Conservation (phyloP, 2,113 vertebrate species). For the Fulica atra region DNA sequence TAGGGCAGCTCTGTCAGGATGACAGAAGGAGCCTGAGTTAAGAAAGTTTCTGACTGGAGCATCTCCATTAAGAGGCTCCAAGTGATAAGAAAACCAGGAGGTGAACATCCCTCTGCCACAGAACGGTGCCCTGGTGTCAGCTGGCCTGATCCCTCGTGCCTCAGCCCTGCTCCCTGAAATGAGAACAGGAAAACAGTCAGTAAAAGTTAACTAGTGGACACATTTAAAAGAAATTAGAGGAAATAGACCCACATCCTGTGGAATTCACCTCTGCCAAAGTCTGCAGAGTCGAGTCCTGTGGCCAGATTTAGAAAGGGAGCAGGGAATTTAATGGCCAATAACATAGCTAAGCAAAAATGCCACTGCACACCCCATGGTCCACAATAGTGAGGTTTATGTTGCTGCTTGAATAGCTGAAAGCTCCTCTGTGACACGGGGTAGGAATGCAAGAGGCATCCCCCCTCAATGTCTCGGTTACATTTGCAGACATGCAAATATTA, state of each 20-base stretch:
- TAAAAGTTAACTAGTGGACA: conserved; percentile 41
- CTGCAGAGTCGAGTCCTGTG: background rate
- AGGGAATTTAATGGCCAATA: background rate
- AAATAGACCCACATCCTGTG: conserved; percentile 56
- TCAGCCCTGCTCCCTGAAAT: background rate
- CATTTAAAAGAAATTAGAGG: conserved; percentile 51
- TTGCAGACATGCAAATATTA: background rate
- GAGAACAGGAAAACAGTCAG: conserved; percentile 44
- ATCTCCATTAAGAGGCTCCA: background rate
- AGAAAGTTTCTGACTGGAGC: background rate
- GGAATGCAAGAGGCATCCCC: background rate
- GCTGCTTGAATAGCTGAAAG: background rate
- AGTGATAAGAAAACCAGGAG: background rate
- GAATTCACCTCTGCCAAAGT: conserved; percentile 39
- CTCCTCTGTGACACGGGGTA: background rate
- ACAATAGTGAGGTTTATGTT: background rate
- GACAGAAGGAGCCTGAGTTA: background rate
- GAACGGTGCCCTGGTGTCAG: background rate
- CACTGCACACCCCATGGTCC: background rate
- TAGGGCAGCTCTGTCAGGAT: fast-evolving
- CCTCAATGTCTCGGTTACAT: fast-evolving
- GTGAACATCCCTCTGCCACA: background rate
- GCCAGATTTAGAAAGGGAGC: conserved; percentile 2
- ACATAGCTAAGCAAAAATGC: background rate
- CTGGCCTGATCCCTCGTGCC: background rate